phyloP scores from a whole-genome alignment of 2,113 vertebrate species.

The Microtus richardsoni region DNA sequence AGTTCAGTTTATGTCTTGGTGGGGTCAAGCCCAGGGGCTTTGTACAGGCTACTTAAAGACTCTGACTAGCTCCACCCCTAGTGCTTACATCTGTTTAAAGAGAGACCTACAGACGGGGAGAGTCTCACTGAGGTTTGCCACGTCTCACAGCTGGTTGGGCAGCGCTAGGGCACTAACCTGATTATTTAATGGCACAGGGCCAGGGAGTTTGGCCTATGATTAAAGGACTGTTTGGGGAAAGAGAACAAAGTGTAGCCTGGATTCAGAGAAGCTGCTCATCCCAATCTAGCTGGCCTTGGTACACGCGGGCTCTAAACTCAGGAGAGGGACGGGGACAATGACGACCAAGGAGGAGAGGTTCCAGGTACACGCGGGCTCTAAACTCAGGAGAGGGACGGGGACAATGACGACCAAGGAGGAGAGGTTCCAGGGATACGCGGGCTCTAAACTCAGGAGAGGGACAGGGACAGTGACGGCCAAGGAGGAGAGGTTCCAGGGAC shows the following conservation, averaged over 20 bases:
- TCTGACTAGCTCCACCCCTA: neutral
- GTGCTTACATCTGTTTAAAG: neutral
- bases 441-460: too few species aligned
- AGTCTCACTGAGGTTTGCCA: neutral
- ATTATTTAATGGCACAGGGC: neutral
- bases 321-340: neutral
- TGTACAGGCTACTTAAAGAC: neutral
- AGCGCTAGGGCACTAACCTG: neutral
- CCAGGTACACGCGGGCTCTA: too few species aligned
- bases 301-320: neutral
- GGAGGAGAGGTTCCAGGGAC: constrained; percentile 50
- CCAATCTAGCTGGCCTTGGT: neutral
- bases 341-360: neutral
- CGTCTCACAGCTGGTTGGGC: neutral
- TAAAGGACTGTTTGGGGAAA: neutral
- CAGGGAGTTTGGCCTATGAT: neutral
- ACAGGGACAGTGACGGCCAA: neutral
- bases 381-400: too few species aligned
- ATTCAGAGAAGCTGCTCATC: constrained; percentile 28
- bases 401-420: neutral
- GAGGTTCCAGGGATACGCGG: too few species aligned
- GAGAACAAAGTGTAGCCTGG: neutral
- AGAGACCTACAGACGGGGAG: constrained; percentile 3
- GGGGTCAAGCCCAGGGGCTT: neutral
- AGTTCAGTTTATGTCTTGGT: neutral